Percentiles rank a stretch among this genome's conserved stretches.
phyloP scores from a whole-genome alignment of 2,888 invertebrate species.

The Chymomyza amoena region DNA sequence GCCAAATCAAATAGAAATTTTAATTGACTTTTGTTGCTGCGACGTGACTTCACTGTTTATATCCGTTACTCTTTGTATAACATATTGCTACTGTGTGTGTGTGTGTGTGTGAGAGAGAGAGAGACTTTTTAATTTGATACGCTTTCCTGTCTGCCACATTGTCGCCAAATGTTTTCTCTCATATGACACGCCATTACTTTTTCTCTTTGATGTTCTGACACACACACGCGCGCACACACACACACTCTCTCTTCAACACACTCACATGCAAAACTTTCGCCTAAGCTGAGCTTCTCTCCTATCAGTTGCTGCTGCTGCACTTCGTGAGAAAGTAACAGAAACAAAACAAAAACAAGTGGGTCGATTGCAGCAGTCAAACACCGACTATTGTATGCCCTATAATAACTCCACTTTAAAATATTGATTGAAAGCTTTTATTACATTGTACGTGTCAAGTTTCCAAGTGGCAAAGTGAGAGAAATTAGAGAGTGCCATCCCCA shows the following conservation, averaged over 20 bases:
- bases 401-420: no score
- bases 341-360: not conserved
- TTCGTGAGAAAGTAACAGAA: not conserved
- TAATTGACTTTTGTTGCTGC: constrained; percentile 65
- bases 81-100: constrained; percentile 5
- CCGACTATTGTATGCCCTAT: no score
- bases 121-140: constrained; percentile 56
- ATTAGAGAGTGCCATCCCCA: no score
- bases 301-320: constrained; percentile 13
- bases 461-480: no score
- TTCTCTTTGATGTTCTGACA: not conserved
- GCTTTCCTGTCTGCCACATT: constrained; percentile 48
- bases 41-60: constrained; percentile 45
- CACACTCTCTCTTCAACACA: not conserved
- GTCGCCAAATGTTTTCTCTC: constrained; percentile 55
- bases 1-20: constrained; percentile 73
- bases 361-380: no score
- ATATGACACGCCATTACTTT: constrained; percentile 48
- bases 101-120: constrained; percentile 6
- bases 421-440: no score
- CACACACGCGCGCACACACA: not conserved
- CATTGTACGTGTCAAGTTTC: no score
- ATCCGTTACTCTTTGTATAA: not conserved
- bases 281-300: constrained; percentile 38
- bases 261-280: constrained; percentile 16